Conservation (phyloP, 2,888 invertebrate species). For the Carabus problematicus region DNA sequence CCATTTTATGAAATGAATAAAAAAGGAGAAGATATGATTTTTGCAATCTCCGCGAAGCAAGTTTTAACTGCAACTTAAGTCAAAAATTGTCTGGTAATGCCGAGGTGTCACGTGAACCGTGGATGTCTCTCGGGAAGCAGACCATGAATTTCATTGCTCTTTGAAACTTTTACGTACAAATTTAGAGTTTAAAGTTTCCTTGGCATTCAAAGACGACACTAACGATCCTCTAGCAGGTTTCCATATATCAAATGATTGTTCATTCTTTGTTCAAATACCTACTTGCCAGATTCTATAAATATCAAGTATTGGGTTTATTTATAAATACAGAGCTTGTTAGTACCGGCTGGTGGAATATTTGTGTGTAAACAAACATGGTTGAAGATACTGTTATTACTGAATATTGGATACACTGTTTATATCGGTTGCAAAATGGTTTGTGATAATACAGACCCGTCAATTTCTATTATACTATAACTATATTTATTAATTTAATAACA, state of each 20-base stretch:
- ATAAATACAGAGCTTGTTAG: neutral
- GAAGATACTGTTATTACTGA: no score
- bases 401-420: no score
- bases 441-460: no score
- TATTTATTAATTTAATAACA: no score
- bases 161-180: slow-evolving; percentile 19
- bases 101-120: slow-evolving; percentile 16
- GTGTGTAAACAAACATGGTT: no score
- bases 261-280: no score
- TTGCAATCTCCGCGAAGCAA: no score
- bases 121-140: slow-evolving; percentile 20
- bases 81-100: slow-evolving; percentile 27
- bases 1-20: no score
- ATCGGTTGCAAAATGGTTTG: no score
- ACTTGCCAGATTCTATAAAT: neutral
- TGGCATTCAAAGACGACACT: slow-evolving; percentile 23
- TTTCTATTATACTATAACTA: no score
- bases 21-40: no score
- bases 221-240: slow-evolving; percentile 13
- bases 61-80: slow-evolving; percentile 21
- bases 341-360: neutral
- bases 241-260: neutral
- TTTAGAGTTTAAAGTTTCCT: slow-evolving; percentile 28
- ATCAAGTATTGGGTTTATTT: neutral
- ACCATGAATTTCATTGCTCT: slow-evolving; percentile 38